These are phyloP conservation scores for Diachrysia chrysitis DNA, from an alignment of 2,888 invertebrate genomes.

Conservation along the genomic window DNA sequence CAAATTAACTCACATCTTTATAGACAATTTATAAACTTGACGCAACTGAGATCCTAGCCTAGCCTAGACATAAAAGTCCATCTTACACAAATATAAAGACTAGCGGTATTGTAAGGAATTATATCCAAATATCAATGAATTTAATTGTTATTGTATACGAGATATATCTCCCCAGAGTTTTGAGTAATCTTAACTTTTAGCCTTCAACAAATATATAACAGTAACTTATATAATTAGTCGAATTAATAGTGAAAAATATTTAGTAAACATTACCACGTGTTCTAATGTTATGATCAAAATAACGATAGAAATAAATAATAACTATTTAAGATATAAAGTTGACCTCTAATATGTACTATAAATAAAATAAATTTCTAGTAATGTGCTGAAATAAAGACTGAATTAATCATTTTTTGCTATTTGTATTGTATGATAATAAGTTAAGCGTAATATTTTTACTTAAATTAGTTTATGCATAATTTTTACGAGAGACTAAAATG, in stretches of 20 bases:
- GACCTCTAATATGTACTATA: constrained; percentile 46
- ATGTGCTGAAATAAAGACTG: constrained; percentile 61
- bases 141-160: constrained; percentile 2
- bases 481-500: constrained; percentile 25
- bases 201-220: not conserved
- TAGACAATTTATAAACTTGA: too few species aligned
- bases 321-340: constrained; percentile 20
- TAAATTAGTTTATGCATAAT: constrained; percentile 40
- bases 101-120: not conserved
- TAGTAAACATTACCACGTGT: constrained; percentile 1
- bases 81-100: not conserved
- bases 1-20: too few species aligned
- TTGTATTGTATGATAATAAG: constrained; percentile 40
- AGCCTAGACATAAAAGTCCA: not conserved
- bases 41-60: too few species aligned
- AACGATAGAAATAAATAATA: constrained; percentile 8
- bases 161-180: not conserved
- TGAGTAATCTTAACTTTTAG: not conserved
- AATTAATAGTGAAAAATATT: not conserved
- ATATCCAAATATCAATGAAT: constrained; percentile 4
- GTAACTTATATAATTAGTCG: constrained; percentile 5
- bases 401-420: constrained; percentile 44
- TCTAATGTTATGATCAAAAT: constrained; percentile 7
- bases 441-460: constrained; percentile 53
- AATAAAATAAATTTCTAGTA: constrained; percentile 41